Evolutionary conservation across 2,113 vertebrate species (phyloP).

Genomic region (Passer montanus): DNA sequence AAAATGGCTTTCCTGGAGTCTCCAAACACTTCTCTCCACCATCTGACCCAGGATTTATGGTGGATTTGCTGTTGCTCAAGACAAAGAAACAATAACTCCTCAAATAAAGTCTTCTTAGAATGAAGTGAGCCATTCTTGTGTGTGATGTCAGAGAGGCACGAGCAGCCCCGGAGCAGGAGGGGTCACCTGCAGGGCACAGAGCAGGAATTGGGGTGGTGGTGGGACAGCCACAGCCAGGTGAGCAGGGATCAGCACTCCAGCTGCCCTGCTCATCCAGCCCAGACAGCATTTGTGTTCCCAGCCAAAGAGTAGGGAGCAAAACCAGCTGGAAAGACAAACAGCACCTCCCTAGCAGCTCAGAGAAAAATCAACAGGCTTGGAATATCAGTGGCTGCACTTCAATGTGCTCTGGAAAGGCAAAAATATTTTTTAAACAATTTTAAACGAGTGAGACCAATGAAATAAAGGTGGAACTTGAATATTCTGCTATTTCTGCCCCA

Average conservation of each 20-base stretch:
- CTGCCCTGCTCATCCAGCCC: neutral
- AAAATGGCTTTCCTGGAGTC: neutral
- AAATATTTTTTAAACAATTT: neutral
- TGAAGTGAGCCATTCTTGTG: neutral
- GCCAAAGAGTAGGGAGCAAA: neutral
- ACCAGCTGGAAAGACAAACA: neutral
- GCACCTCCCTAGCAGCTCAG: neutral
- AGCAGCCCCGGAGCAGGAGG: neutral
- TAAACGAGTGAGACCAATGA: neutral
- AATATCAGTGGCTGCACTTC: neutral
- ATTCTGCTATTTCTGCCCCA: neutral
- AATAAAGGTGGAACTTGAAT: neutral
- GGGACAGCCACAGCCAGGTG: neutral
- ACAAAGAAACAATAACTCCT: neutral
- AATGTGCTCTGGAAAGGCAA: neutral
- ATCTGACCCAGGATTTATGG: neutral
- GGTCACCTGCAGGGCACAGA: accelerated
- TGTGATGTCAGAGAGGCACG: neutral
- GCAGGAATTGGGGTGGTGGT: neutral
- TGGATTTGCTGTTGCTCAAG: neutral
- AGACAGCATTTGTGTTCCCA: neutral
- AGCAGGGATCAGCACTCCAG: neutral
- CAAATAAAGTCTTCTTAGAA: neutral
- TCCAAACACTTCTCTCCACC: neutral
- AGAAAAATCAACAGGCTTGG: neutral